Conservation (phyloP, 2,113 vertebrate species). For the Eudorcas thomsonii region DNA sequence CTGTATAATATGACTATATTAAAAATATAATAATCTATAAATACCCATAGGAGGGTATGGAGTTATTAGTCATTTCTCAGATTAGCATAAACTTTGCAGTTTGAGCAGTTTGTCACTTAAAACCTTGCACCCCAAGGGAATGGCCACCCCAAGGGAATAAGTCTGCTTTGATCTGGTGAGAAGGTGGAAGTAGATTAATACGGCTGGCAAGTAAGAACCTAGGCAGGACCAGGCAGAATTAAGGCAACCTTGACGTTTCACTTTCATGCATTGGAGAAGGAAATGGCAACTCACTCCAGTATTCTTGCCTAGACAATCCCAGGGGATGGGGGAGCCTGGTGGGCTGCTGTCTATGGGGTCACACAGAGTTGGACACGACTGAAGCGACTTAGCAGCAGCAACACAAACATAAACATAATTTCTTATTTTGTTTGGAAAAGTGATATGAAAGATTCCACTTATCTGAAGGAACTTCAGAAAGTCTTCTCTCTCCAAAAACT, state of each 20-base stretch:
- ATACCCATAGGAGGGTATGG: neutral
- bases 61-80: neutral
- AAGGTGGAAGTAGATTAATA: neutral
- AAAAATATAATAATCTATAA: neutral
- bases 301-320: too few relatives aligned
- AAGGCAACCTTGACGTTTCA: neutral
- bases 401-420: neutral
- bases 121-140: neutral
- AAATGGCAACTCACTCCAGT: too few relatives aligned
- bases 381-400: too few relatives aligned
- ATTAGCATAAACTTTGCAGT: neutral
- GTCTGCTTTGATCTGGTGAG: neutral
- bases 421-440: slow-evolving; percentile 38
- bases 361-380: too few relatives aligned
- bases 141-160: neutral
- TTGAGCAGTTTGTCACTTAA: neutral
- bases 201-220: neutral
- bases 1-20: neutral
- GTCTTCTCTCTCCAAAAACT: neutral
- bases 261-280: too few relatives aligned
- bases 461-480: slow-evolving; percentile 30
- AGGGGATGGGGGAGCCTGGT: too few relatives aligned
- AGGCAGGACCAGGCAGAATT: neutral
- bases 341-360: too few relatives aligned
- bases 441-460: neutral